phyloP scores from a whole-genome alignment of 2,888 invertebrate species.

The Serripes groenlandicus region DNA sequence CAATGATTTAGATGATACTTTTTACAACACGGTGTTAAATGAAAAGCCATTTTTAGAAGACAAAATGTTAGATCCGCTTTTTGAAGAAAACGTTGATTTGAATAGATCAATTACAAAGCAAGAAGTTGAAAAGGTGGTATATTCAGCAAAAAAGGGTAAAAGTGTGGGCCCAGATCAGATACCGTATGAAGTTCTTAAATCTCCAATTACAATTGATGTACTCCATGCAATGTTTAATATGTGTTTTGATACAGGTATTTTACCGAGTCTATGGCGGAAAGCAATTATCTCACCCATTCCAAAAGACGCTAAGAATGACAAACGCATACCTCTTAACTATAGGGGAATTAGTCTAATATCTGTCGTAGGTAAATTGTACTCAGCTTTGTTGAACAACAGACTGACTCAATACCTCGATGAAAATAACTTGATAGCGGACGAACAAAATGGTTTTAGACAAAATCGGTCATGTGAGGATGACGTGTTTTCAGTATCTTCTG shows the following conservation, averaged over 20 bases:
- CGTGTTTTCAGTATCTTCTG: constrained; percentile 32
- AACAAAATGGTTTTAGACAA: constrained; percentile 51
- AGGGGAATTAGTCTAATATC: constrained; percentile 38
- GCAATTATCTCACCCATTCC: constrained; percentile 21
- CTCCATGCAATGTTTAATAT: constrained; percentile 36
- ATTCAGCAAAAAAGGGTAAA: not conserved
- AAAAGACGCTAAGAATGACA: constrained; percentile 10
- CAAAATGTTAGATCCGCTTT: constrained; percentile 28
- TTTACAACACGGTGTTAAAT: constrained; percentile 15
- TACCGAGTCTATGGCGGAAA: constrained; percentile 40
- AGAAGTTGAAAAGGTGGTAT: constrained; percentile 21
- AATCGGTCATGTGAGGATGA: constrained; percentile 54
- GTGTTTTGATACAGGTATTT: constrained; percentile 34
- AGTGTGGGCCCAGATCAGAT: constrained; percentile 27
- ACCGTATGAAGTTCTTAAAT: constrained; percentile 26
- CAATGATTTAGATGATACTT: constrained; percentile 20
- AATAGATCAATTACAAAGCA: constrained; percentile 31
- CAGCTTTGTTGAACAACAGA: constrained; percentile 41
- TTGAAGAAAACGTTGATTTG: not conserved
- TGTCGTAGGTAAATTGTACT: constrained; percentile 51
- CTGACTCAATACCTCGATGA: no score
- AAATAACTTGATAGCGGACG: no score
- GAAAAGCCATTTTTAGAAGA: constrained; percentile 40
- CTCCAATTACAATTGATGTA: constrained; percentile 16
- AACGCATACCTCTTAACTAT: constrained; percentile 19